A percentile compares a stretch with the other conserved stretches of the same genome.
Conservation (phyloP, 2,888 invertebrate species). For the Eupithecia tripunctaria region DNA sequence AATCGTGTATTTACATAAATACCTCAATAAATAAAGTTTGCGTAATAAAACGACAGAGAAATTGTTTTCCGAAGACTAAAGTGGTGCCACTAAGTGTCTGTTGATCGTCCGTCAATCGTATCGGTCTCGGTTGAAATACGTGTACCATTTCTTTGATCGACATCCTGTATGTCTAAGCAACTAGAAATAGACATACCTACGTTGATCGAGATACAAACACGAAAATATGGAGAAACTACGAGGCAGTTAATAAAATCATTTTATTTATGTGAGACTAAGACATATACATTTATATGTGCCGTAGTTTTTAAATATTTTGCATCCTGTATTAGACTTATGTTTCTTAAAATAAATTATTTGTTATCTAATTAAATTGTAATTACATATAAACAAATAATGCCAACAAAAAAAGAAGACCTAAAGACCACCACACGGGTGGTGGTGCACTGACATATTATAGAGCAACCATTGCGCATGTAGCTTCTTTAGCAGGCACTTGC, state of each 20-base stretch:
- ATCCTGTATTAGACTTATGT: too few species aligned
- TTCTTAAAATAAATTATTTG: too few species aligned
- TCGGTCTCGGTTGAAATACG: conserved; percentile 3
- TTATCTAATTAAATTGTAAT: too few species aligned
- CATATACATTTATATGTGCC: too few species aligned
- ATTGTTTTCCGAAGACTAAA: conserved; percentile 52
- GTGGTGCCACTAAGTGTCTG: conserved; percentile 37
- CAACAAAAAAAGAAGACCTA: not conserved
- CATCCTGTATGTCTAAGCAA: not conserved
- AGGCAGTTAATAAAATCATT: too few species aligned
- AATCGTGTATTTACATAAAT: conserved; percentile 43
- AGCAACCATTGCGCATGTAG: too few species aligned
- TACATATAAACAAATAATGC: too few species aligned
- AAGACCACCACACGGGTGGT: not conserved
- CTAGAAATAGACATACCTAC: not conserved
- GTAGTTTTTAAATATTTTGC: too few species aligned
- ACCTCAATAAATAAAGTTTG: conserved; percentile 43
- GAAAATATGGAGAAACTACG: too few species aligned
- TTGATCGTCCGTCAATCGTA: conserved; percentile 43
- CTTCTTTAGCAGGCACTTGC: not conserved
- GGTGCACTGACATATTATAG: not conserved
- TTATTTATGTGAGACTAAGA: too few species aligned
- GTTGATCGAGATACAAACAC: not conserved
- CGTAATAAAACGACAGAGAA: conserved; percentile 50
- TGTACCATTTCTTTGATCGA: conserved; percentile 1